Conservation (phyloP, 2,888 invertebrate genomes). For the Drosophila anomalata region DNA sequence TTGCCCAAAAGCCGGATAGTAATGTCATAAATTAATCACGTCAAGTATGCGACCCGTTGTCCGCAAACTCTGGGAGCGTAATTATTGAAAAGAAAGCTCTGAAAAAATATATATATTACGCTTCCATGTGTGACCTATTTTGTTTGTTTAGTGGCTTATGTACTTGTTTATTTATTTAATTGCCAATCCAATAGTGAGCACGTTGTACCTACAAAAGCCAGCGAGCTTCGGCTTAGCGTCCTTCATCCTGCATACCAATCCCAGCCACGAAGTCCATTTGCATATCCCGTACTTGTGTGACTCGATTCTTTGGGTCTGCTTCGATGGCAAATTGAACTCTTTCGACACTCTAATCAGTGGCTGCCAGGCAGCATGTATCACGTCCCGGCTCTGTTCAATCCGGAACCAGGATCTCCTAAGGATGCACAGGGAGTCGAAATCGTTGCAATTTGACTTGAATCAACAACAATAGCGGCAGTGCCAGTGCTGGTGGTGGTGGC, state of each 20-base stretch:
- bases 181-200: slow-evolving; percentile 40
- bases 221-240: neutral
- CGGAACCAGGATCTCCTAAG: slow-evolving; percentile 11
- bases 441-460: slow-evolving; percentile 69
- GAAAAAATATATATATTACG: neutral
- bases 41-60: neutral
- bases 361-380: slow-evolving; percentile 40
- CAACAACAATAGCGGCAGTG: slow-evolving; percentile 58
- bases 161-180: slow-evolving; percentile 39
- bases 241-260: slow-evolving; percentile 34
- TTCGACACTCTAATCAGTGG: slow-evolving; percentile 58
- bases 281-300: slow-evolving; percentile 47
- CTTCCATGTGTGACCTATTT: neutral
- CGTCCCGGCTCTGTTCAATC: slow-evolving; percentile 38
- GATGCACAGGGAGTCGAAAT: slow-evolving; percentile 53
- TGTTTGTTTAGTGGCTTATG: slow-evolving; percentile 2
- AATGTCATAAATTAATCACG: slow-evolving; percentile 46
- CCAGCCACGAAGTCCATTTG: slow-evolving; percentile 45
- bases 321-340: slow-evolving; percentile 27
- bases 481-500: neutral
- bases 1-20: slow-evolving; percentile 39
- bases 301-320: slow-evolving; percentile 25
- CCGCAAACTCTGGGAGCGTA: slow-evolving; percentile 19
- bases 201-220: slow-evolving; percentile 48
- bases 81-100: slow-evolving; percentile 3